Conservation (phyloP, 1,140 invertebrate genomes). For the Heliconius congener region DNA sequence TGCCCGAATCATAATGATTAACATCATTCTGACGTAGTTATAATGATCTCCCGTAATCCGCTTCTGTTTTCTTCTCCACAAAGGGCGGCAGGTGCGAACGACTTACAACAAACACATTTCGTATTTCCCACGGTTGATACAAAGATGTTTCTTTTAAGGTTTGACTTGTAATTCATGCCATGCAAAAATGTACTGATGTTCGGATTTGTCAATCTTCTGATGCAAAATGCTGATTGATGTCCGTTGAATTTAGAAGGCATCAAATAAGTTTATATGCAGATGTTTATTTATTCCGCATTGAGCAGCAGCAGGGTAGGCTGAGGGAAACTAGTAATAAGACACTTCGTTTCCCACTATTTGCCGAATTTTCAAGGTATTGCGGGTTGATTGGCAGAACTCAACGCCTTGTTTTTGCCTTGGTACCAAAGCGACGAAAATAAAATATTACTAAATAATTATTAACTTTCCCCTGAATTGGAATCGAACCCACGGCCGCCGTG, state of each 20-base stretch:
- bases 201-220: slow-evolving; percentile 49
- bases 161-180: slow-evolving; percentile 46
- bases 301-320: too few relatives aligned
- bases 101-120: slow-evolving; percentile 54
- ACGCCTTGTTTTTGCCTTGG: too few relatives aligned
- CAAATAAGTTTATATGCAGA: slow-evolving; percentile 32
- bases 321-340: too few relatives aligned
- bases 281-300: too few relatives aligned
- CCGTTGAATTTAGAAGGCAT: slow-evolving; percentile 47
- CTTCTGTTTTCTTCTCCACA: slow-evolving; percentile 42
- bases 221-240: slow-evolving; percentile 47
- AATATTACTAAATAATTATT: too few relatives aligned
- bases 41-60: slow-evolving; percentile 54
- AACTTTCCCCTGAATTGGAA: too few relatives aligned
- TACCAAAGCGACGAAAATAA: too few relatives aligned
- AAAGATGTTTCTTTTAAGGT: slow-evolving; percentile 43
- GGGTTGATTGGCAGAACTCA: too few relatives aligned
- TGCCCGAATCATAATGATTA: slow-evolving; percentile 60
- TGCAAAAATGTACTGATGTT: slow-evolving; percentile 42
- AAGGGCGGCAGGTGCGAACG: slow-evolving; percentile 55
- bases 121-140: slow-evolving; percentile 54
- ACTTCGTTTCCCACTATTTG: too few relatives aligned
- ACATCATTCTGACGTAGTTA: slow-evolving; percentile 60
- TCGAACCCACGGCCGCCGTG: too few relatives aligned
- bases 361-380: too few relatives aligned